phyloP scores from a whole-genome alignment of 2,113 vertebrate species.

The Nestor notabilis region DNA sequence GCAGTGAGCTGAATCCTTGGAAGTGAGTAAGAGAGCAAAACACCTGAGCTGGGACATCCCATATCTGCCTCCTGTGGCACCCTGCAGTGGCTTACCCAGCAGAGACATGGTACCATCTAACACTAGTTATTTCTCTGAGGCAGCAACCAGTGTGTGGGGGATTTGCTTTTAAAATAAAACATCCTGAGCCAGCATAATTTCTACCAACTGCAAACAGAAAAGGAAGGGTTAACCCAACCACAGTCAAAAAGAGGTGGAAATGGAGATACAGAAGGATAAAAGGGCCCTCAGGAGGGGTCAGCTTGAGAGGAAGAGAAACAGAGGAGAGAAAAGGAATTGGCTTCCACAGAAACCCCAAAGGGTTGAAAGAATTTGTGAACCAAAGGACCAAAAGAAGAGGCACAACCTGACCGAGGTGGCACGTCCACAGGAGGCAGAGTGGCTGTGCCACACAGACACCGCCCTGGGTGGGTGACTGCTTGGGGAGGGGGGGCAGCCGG shows the following conservation, averaged over 20 bases:
- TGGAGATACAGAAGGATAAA: conserved; percentile 16
- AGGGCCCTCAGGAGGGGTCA: conserved; percentile 9
- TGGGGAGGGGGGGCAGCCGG: no score
- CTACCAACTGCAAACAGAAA: background rate
- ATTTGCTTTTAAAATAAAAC: background rate
- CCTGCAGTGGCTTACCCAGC: background rate
- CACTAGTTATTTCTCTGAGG: accelerated
- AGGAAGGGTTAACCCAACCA: background rate
- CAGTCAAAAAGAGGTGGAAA: background rate
- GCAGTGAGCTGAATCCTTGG: accelerated
- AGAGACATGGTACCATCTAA: accelerated
- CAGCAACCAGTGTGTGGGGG: accelerated
- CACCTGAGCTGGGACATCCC: background rate
- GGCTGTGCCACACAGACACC: background rate
- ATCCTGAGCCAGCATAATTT: background rate
- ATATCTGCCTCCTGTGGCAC: accelerated
- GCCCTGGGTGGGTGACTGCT: background rate
- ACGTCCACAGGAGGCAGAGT: background rate
- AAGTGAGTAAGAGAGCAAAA: background rate
- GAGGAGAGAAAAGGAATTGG: conserved; percentile 15
- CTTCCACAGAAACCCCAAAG: background rate
- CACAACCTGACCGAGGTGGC: background rate
- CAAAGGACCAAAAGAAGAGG: background rate
- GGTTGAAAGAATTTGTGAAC: background rate
- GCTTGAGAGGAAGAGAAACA: background rate